Base-by-base conservation (phyloP, 2,797 vertebrate species). In the Scarus forsteni region DNA sequence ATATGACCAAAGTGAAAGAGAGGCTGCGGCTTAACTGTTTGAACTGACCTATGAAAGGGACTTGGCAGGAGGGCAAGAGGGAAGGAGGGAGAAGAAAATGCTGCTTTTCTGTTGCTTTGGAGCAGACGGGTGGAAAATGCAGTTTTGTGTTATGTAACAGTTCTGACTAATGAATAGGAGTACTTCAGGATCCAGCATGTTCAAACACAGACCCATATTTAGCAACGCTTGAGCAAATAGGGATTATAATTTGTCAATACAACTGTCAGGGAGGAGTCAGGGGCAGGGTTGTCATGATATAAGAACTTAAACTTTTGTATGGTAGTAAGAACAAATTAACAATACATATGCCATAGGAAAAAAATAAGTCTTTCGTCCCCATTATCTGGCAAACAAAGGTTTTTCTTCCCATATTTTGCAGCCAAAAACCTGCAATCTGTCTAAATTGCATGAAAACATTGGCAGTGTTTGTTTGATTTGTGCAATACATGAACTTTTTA, bases 111-210 rank as follows among this genome's bases (percentile, higher is more conserved):
- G 62, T 71, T 68, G 72, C 71, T 50, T 70, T 78, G 78, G 77
- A 77, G 82, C 66, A 49, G 52, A 77, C 3, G 5, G 60, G 53
- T 70, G 82, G 82, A 90, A 90, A 88, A 77, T 57, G 35, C 38
- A 75, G 70, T 62, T 14, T 19, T 48, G 48, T 60, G 73, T 88
- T 85, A 81, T 43, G 64, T 63, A 79, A 84, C 59, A 16, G 46
- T 10, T 7, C 8, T 58, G 18, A 52, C 6, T 3, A 6, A 54
- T 60, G 58, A 84, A 77, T 55, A 35, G 18, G 16, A 54, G 48
- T 14, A 18, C 0, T 0, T 60, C 45, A 43, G n/a, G 59, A n/a
- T 18, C 10, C 42, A 18, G 77, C 44, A 15, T 68, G 27, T 46
- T 60, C 2, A 62, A 51, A 38, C 8, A 64, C 10, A 55, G 43